Percentiles rank a stretch among this genome's conserved stretches.
phyloP scores from a whole-genome alignment of 2,888 invertebrate genomes.

The Leucophenga maculata region DNA sequence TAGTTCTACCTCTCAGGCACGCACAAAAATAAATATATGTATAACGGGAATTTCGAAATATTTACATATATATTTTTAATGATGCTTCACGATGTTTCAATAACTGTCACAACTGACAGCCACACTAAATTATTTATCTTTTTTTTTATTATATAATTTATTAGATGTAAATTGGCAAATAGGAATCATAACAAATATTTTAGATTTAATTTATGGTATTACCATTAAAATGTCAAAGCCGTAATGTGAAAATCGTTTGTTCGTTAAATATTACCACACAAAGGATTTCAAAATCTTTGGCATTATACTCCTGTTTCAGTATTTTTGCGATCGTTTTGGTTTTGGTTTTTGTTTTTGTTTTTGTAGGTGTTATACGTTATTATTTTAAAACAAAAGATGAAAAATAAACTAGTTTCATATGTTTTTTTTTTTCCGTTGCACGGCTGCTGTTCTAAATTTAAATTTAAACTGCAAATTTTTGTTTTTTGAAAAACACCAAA shows the following conservation, averaged over 20 bases:
- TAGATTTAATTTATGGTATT: background rate
- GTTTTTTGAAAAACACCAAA: background rate
- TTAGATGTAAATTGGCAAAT: conserved; percentile 2
- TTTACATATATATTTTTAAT: background rate
- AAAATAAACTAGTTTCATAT: too few species aligned
- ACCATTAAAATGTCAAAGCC: conserved; percentile 8
- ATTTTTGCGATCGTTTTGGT: background rate
- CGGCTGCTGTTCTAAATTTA: too few species aligned
- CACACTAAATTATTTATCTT: background rate
- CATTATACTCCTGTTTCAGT: background rate
- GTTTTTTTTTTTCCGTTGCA: too few species aligned
- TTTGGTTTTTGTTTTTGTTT: too few species aligned
- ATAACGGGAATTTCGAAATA: too few species aligned
- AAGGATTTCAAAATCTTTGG: background rate
- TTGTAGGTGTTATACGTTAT: too few species aligned
- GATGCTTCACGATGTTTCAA: background rate
- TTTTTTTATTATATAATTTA: conserved; percentile 23
- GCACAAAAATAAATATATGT: background rate
- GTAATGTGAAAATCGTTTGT: background rate
- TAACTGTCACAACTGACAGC: background rate
- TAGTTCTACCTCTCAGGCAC: background rate
- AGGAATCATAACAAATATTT: background rate
- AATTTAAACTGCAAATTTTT: background rate
- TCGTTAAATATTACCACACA: background rate
- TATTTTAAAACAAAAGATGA: too few species aligned